Base-by-base conservation (phyloP, 2,113 vertebrate species). In the Macquaria australasica region DNA sequence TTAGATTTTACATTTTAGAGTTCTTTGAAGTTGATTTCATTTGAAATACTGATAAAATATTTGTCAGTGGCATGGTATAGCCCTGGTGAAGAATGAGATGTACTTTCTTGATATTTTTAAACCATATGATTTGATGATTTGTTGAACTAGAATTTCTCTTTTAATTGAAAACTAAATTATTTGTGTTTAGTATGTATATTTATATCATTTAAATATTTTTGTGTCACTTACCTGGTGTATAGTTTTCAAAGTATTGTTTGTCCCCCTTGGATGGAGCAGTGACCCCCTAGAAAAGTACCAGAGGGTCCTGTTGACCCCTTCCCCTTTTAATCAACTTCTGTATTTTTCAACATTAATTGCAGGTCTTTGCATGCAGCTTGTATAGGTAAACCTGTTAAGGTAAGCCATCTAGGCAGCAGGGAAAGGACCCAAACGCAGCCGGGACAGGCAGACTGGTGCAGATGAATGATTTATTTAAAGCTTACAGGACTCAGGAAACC, bases 311-410 rank as follows among this genome's bases (percentile, higher is more conserved):
- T 58, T 82, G 43, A 82, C 45, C 18, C 18, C 0, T 25, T 53
- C 5, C 18, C 28, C 56, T 45, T 45, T 45, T 2, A 28, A 21
- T 58, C n/a, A n/a, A n/a, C n/a, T n/a, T n/a, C n/a, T n/a, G n/a
- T n/a, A n/a, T n/a, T n/a, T 62, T 51, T 12, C 59, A 60, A 60
- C 41, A 60, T 58, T 21, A 68, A 66, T 67, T 45, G 28, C 41
- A 43, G 58, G 31, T 50, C 23, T 70, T 34, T 5, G 14, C n/a
- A 25, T 5, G 28, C 10, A 69, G 18, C 14, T 53, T 37, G 43
- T 31, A 31, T 31, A 31, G n/a, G n/a, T n/a, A n/a, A n/a, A n/a
- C n/a, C n/a, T n/a, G n/a, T n/a, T n/a, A n/a, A n/a, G n/a, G n/a
- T n/a, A n/a, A n/a, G n/a, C n/a, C n/a, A n/a, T n/a, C n/a, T n/a